phyloP scores from a whole-genome alignment of 1,140 invertebrate genomes.

The Chelonus insularis region DNA sequence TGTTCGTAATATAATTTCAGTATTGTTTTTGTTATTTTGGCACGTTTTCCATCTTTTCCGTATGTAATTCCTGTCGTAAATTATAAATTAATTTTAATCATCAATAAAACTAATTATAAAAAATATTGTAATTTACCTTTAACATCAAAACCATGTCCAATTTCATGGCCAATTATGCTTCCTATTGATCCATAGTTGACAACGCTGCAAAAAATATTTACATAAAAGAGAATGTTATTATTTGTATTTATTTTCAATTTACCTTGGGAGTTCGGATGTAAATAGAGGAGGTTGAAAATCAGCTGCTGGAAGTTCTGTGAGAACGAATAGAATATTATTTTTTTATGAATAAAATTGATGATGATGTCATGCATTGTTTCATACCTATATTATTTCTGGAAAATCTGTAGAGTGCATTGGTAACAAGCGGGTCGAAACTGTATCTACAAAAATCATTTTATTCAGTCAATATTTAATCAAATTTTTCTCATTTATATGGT shows the following conservation, averaged over 20 bases:
- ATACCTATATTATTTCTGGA: constrained; percentile 15
- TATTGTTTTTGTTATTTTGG: constrained; percentile 10
- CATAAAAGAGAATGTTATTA: constrained; percentile 3
- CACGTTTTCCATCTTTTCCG: constrained; percentile 8
- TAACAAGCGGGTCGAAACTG: constrained; percentile 19
- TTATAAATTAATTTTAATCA: too few relatives aligned
- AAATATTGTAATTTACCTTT: constrained; percentile 42
- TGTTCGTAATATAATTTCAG: constrained; percentile 15
- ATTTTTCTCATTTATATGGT: too few relatives aligned
- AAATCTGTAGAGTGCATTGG: constrained; percentile 22
- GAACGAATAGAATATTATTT: constrained; percentile 30
- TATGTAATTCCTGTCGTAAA: constrained; percentile 2
- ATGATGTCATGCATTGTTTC: constrained; percentile 1
- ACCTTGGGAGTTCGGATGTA: constrained; percentile 37
- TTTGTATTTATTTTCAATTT: constrained; percentile 19
- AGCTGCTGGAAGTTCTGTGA: constrained; percentile 70
- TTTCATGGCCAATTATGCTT: constrained; percentile 65
- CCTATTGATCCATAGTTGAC: constrained; percentile 57
- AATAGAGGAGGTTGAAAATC: constrained; percentile 72
- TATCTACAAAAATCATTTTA: too few relatives aligned
- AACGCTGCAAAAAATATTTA: constrained; percentile 17
- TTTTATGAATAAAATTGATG: constrained; percentile 22
- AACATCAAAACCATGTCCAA: constrained; percentile 66
- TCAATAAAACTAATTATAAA: too few relatives aligned
- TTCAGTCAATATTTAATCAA: too few relatives aligned